A percentile compares a stretch with the other conserved stretches of the same genome.
Evolutionary conservation across 2,797 vertebrate genomes (phyloP).

Genomic region (Pantherophis alleghaniensis): DNA sequence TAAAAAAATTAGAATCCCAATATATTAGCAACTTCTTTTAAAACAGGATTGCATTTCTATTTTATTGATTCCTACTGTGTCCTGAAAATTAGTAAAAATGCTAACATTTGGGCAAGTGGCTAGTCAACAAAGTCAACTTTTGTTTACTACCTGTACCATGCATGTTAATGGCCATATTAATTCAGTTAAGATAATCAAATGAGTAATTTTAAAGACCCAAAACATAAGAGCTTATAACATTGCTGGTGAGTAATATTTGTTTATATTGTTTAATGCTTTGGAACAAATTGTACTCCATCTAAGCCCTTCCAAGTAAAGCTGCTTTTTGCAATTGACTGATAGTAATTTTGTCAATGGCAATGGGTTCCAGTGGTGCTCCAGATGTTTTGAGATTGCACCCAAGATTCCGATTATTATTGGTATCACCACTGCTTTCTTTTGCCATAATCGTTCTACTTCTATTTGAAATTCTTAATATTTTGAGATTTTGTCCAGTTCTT

Average conservation of each 20-base stretch:
- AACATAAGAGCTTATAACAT: neutral
- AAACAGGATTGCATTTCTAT: neutral
- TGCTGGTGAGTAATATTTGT: neutral
- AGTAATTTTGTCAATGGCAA: neutral
- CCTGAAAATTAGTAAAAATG: neutral
- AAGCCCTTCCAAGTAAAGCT: neutral
- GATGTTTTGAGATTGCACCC: neutral
- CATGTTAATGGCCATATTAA: neutral
- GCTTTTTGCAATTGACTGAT: neutral
- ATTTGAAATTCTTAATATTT: neutral
- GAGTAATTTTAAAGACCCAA: neutral
- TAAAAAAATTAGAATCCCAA: neutral
- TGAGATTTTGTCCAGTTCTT: neutral
- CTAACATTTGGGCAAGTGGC: neutral
- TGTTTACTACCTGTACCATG: neutral
- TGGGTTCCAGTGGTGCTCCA: neutral
- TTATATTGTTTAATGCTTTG: neutral
- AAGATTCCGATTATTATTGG: neutral
- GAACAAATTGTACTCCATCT: neutral
- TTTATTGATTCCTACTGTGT: neutral
- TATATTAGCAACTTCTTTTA: constrained; percentile 57
- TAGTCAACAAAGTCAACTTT: neutral
- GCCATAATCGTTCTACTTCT: neutral
- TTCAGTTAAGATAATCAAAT: neutral
- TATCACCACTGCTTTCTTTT: neutral